Conservation (phyloP, 2,797 vertebrate genomes). For the Malacoraja senta region DNA sequence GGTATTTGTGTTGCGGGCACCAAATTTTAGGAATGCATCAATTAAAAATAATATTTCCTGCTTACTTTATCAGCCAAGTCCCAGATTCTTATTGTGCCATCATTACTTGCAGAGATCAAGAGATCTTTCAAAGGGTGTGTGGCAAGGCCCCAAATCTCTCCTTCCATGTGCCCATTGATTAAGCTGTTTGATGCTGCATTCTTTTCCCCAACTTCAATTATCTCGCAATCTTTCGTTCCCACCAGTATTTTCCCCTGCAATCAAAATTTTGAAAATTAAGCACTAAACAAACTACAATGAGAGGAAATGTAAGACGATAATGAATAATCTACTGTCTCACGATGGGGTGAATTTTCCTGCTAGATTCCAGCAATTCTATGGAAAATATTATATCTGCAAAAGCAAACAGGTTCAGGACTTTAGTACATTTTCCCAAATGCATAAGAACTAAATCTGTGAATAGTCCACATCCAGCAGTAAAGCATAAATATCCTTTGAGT, state of each 20-base stretch:
- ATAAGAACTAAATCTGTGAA: too few relatives aligned
- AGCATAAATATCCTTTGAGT: too few relatives aligned
- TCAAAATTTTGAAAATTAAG: neutral
- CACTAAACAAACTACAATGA: neutral
- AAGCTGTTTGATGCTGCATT: conserved; percentile 90
- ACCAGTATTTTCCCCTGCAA: conserved; percentile 87
- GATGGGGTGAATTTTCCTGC: too few relatives aligned
- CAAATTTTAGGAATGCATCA: neutral
- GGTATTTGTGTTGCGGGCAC: neutral
- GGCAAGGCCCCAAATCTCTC: conserved; percentile 88
- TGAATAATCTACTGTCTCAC: too few relatives aligned
- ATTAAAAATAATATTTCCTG: neutral
- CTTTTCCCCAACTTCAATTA: conserved; percentile 95
- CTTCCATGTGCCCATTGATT: conserved; percentile 88
- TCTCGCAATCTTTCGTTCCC: conserved; percentile 92
- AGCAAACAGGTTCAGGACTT: too few relatives aligned
- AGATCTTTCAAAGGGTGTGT: conserved; percentile 86
- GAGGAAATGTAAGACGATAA: neutral
- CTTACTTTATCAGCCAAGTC: conserved; percentile 85
- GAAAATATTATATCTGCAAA: too few relatives aligned
- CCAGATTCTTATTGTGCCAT: conserved; percentile 88
- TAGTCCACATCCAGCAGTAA: too few relatives aligned
- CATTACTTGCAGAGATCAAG: conserved; percentile 85
- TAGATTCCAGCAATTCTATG: too few relatives aligned
- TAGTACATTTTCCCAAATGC: too few relatives aligned